These are phyloP conservation scores for Megathymus violae DNA, from an alignment of 1,140 invertebrate genomes.

Conservation along the genomic window DNA sequence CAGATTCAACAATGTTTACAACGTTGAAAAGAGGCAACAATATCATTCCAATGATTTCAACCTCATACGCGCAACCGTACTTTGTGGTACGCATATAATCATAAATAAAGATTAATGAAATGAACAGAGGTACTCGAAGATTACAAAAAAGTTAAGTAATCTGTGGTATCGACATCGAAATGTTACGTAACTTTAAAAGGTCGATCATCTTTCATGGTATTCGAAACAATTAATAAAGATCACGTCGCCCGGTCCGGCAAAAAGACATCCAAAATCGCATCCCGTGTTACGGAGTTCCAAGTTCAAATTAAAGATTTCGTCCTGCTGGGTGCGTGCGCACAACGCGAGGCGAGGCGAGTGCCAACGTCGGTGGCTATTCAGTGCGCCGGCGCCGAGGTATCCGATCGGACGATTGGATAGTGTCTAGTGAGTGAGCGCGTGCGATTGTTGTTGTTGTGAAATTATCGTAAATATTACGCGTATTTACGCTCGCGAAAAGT, in stretches of 20 bases:
- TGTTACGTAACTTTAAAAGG: constrained; percentile 47
- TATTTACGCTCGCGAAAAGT: constrained; percentile 34
- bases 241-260: constrained; percentile 47
- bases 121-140: too few species aligned
- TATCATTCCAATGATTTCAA: too few species aligned
- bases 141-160: background rate
- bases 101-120: too few species aligned
- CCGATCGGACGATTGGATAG: constrained; percentile 60
- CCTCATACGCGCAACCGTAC: too few species aligned
- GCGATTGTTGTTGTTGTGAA: constrained; percentile 39
- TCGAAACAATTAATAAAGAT: constrained; percentile 58
- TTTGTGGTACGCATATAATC: too few species aligned
- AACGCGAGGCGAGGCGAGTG: constrained; percentile 36
- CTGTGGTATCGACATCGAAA: background rate
- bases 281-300: constrained; percentile 55
- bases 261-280: constrained; percentile 57
- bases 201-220: constrained; percentile 54
- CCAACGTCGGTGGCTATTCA: constrained; percentile 36
- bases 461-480: constrained; percentile 45
- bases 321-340: constrained; percentile 51
- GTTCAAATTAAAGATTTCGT: constrained; percentile 60
- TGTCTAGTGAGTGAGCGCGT: constrained; percentile 34
- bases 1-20: constrained; percentile 6
- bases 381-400: constrained; percentile 66
- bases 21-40: background rate